Evolutionary conservation across 92 coral and sea anemone genomes (phyloP).

Genomic region (Epizoanthus scotinus): DNA sequence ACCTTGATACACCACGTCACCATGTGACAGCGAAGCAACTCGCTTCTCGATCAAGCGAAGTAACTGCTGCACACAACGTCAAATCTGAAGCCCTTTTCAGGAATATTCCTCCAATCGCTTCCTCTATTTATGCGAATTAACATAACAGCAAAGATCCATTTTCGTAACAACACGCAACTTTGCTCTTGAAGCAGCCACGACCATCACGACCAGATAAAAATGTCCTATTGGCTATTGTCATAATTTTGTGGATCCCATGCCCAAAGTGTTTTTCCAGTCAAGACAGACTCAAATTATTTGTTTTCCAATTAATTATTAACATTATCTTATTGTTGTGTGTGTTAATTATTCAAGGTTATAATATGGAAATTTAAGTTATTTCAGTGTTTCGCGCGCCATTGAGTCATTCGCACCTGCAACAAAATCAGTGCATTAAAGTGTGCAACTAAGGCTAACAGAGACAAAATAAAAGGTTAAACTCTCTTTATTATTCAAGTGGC

Average conservation of each 20-base stretch:
- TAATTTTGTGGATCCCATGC: neutral
- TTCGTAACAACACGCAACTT: neutral
- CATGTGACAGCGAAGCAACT: neutral
- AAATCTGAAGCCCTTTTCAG: neutral
- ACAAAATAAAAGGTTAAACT: neutral
- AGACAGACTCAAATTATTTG: slow-evolving; percentile 3
- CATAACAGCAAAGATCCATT: neutral
- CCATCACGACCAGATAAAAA: neutral
- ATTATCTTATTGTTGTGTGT: neutral
- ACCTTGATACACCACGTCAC: neutral
- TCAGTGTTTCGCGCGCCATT: neutral
- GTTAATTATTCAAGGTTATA: slow-evolving; percentile 5
- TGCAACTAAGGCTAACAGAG: neutral
- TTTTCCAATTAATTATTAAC: slow-evolving; percentile 18
- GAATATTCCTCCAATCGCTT: neutral
- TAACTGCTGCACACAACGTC: neutral
- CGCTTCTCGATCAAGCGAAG: slow-evolving; percentile 20
- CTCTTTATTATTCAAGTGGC: neutral
- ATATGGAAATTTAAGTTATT: neutral
- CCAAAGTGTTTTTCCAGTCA: neutral
- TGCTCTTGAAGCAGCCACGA: neutral
- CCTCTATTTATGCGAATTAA: neutral
- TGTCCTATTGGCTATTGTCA: too few species aligned
- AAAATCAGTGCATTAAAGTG: neutral
- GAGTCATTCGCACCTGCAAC: neutral